Evolutionary conservation across 2,113 vertebrate species (phyloP), one percentile per base, ranked within the genome.

Genomic region (Bubalus kerabau): DNA sequence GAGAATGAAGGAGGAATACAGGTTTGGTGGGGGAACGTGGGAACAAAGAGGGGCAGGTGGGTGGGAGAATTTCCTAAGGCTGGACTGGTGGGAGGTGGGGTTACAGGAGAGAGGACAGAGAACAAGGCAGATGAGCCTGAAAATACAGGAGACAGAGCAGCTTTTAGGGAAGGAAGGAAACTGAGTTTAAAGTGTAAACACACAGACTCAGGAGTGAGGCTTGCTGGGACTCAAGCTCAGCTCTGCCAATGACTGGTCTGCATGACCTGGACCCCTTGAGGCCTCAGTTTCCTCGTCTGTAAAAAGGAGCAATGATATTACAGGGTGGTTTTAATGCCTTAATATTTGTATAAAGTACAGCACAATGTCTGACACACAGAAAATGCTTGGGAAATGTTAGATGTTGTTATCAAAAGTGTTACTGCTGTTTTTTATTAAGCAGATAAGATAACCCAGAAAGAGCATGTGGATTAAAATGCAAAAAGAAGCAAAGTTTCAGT

Each of bases 371-470:
- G 50, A 67, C n/a, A 32, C 62, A 87, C 0, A 76, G 46, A 92
- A 82, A 96, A 90, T 83, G 26, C 54, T 89, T 80, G 30, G 60
- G 87, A 80, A 78, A 40, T 89, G 43, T 89, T 85, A 86, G 80
- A 80, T 90, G 90, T 36, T 67, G 28, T 80, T 93, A 32, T 52
- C 50, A 82, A 36, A 67, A 76, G 30, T 60, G 5, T 54, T 86
- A 48, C 32, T 48, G 17, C 14, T 94, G n/a, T 82, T 92, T 56
- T 80, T 84, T 74, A 88, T 54, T 85, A 64, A 94, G 52, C 71
- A 71, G 36, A 6, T 89, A 94, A 95, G 97, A 80, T 78, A 82
- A 80, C 43, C 50, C 83, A 59, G 64, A 95, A 94, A 71, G 59
- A 86, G 16, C 26, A 82, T 14, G 26, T 11, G 11, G 5, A 80